A percentile compares a stretch with the other conserved stretches of the same genome.
Conservation (phyloP, 2,113 vertebrate species). For the Willisornis vidua region DNA sequence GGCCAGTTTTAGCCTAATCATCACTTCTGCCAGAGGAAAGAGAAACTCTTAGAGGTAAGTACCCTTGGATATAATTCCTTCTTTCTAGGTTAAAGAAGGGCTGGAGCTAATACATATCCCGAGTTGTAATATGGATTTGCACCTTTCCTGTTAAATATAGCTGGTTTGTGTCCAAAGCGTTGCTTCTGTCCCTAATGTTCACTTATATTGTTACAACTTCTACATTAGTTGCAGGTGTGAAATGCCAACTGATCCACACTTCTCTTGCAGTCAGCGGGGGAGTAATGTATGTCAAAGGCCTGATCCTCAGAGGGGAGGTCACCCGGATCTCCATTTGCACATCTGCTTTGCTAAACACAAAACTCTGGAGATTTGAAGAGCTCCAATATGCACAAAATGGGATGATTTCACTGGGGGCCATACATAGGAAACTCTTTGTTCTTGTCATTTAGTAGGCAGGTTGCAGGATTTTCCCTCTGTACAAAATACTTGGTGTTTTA, state of each 20-base stretch:
- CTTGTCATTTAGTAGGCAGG: background rate
- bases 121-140: slow-evolving; percentile 31
- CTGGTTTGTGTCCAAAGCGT: background rate
- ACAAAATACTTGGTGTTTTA: background rate
- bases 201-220: background rate
- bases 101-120: background rate
- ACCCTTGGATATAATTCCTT: slow-evolving; percentile 31
- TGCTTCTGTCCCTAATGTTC: background rate
- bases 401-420: background rate
- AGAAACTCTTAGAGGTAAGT: slow-evolving; percentile 21
- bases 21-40: slow-evolving; percentile 15
- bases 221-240: slow-evolving; percentile 56
- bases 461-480: background rate
- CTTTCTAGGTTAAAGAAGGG: slow-evolving; percentile 6
- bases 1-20: slow-evolving; percentile 13
- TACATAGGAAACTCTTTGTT: background rate
- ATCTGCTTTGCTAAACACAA: slow-evolving; percentile 49
- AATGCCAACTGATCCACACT: background rate
- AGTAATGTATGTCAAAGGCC: slow-evolving; percentile 14
- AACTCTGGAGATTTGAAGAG: background rate
- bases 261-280: slow-evolving; percentile 10
- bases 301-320: slow-evolving; percentile 11
- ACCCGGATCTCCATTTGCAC: slow-evolving; percentile 11
- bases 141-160: slow-evolving; percentile 21
- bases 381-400: background rate